Base-by-base conservation (phyloP, 92 coral and sea anemone genomes). In the Parazoanthus atlanticus region DNA sequence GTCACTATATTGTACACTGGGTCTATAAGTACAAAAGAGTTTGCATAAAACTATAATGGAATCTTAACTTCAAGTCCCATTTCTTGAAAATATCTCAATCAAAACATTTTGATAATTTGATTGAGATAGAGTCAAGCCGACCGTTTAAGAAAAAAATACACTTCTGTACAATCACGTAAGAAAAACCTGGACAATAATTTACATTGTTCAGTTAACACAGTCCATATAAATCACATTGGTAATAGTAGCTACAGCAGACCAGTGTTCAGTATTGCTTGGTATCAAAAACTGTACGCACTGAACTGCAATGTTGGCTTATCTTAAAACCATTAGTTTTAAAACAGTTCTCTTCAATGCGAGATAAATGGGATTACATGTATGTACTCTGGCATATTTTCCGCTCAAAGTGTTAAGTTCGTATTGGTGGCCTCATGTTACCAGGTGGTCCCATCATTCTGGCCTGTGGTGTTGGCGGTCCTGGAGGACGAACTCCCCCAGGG, bases 401-500 rank as follows among this genome's bases (percentile, higher is more conserved):
- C 33, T 38, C 21, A 41, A 76, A 28, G n/a, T 73, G 79, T 52
- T 86, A 85, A 25, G 90, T 85, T 78, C 92, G 76, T 65, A 81
- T 82, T 40, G 89, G 92, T 69, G 87, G 87, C 41, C 87, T 70
- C 86, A 90, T 90, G 41, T 84, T 61, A 28, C 84, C 78, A 43
- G 92, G 89, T 2, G 92, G 92, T 38, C 86, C 89, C 28, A 79
- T 65, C 74, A 86, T 80, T 28, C 89, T 52, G 19, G 82, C 77
- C 74, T 85, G 91, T 5, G 82, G 2, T 21, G 88, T 32, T 65
- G 88, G 86, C 23, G 80, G 88, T 36, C 86, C 91, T 56, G 96
- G 98, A 23, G 95, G 94, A 46, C 94, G 81, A 19, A 94, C 81
- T 36, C 95, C 94, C 66, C 92, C 95, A 66, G 98, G 98, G 49